phyloP scores from a whole-genome alignment of 2,113 vertebrate species.

The Pelecanus crispus region DNA sequence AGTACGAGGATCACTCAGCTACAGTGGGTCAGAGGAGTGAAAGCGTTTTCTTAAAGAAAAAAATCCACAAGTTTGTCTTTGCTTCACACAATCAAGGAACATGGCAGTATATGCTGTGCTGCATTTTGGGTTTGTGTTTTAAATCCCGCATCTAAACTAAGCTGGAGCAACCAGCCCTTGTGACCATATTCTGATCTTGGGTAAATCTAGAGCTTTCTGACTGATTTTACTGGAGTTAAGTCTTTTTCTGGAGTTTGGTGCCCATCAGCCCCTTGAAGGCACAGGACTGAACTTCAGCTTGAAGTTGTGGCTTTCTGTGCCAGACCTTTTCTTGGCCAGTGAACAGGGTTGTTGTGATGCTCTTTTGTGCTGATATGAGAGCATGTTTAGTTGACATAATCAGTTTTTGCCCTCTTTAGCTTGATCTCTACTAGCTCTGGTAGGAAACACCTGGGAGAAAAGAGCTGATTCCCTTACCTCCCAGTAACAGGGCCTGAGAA shows the following conservation, averaged over 20 bases:
- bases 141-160: not conserved
- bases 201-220: not conserved
- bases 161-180: not conserved
- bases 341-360: not conserved
- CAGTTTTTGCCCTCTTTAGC: not conserved
- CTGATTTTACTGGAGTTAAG: not conserved
- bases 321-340: not conserved
- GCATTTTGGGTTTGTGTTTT: not conserved
- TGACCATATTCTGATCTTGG: not conserved
- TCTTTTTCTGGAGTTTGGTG: not conserved
- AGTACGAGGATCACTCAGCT: accelerated
- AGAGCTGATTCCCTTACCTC: not conserved
- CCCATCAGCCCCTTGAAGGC: not conserved
- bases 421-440: not conserved
- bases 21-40: not conserved
- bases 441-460: not conserved
- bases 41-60: not conserved
- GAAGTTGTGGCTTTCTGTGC: not conserved
- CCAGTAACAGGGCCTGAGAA: not conserved
- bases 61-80: not conserved
- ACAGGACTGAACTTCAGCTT: not conserved
- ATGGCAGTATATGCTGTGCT: not conserved
- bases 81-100: not conserved
- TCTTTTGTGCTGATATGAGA: not conserved
- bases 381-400: not conserved